Base-by-base conservation (phyloP, 2,797 vertebrate species). In the Rhincodon typus region DNA sequence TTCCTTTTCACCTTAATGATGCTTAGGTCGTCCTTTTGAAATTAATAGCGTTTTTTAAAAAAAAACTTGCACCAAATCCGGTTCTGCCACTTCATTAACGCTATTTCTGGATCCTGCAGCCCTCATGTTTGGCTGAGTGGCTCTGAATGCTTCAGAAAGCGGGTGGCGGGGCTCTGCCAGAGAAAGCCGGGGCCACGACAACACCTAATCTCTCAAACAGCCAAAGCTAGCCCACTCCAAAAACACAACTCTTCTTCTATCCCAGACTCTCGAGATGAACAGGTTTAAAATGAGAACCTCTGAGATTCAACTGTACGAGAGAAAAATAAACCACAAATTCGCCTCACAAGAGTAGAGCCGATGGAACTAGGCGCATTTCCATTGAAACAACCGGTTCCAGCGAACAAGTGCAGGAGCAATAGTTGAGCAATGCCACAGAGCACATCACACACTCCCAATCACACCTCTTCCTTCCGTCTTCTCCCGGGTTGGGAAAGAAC, bases 11-110 rank as follows among this genome's bases (percentile, higher is more conserved):
- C 57, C 34, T 91, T 91, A 91, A 12, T 93, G 90, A 66, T 93
- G 69, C n/a, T n/a, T 93, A 69, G 90, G 67, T 93, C 66, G 62
- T 93, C 90, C n/a, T 67, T 93, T 38, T 8, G n/a, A 23, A 93
- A 90, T 90, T 62, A 57, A n/a, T 42, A 69, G 67, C 4, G 25
- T 84, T 84, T 23, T 19, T 38, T 0, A 46, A 46, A 82, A 82
- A 38, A 82, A 84, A 77, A 79, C 38, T 84, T 84, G 38, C 19
- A 46, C 38, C 82, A 25, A 46, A 84, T 84, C 38, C 82, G 42
- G 42, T 84, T 84, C 38, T 84, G 42, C 82, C 21, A 25, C 82
- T 84, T 46, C 19, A 17, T 84, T 19, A 7, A 38, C 38, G 8
- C 42, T n/a, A 21, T 21, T 34, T 66, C 27, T 17, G 10, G 53